Evolutionary conservation across 2,797 vertebrate genomes (phyloP).

Genomic region (Sebastes trivittatus): DNA sequence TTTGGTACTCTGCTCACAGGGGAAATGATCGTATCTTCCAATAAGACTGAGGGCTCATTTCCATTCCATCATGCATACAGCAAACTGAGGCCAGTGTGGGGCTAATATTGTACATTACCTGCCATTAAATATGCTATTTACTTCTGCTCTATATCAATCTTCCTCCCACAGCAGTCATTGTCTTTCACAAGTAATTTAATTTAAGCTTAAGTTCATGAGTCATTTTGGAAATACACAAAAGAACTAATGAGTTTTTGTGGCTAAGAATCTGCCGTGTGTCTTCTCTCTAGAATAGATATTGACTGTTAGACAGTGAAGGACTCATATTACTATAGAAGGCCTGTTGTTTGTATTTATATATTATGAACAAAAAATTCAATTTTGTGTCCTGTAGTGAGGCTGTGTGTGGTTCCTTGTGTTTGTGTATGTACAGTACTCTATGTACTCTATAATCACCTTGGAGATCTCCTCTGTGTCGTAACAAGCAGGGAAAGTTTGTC

Average conservation of each 20-base stretch:
- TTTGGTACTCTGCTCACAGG: constrained; percentile 38
- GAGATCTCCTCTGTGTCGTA: neutral
- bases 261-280: neutral
- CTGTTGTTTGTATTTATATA: neutral
- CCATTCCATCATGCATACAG: constrained; percentile 51
- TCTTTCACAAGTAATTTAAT: constrained; percentile 27
- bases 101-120: constrained; percentile 44
- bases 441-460: neutral
- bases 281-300: neutral
- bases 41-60: constrained; percentile 53
- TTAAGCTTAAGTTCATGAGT: constrained; percentile 24
- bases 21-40: constrained; percentile 52
- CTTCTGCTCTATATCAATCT: constrained; percentile 19
- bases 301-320: neutral
- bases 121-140: constrained; percentile 32
- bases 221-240: constrained; percentile 32
- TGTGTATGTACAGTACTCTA: neutral
- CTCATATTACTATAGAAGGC: neutral
- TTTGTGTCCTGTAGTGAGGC: neutral
- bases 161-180: neutral
- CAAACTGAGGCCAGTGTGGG: constrained; percentile 24
- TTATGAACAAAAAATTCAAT: neutral
- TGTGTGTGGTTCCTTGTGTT: neutral
- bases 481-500: neutral
- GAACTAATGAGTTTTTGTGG: neutral